Evolutionary conservation across 2,797 vertebrate species (phyloP).

Genomic region (Lepilemur septentrionalis): DNA sequence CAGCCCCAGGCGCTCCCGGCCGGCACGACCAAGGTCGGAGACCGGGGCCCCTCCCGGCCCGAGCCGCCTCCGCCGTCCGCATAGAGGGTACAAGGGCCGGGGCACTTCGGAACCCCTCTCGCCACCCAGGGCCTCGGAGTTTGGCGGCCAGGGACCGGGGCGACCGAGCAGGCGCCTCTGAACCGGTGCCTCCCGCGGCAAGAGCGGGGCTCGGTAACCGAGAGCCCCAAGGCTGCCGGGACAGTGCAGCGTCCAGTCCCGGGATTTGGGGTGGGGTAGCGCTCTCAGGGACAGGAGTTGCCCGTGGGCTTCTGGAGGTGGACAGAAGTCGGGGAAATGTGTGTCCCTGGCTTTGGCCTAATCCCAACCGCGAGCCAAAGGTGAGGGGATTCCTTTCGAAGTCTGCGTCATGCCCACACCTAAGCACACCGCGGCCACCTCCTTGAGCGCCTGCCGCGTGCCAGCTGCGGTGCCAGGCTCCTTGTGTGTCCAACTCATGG

Average conservation of each 20-base stretch:
- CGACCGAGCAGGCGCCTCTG: neutral
- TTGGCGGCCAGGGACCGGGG: neutral
- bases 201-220: neutral
- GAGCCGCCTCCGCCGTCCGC: neutral
- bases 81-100: neutral
- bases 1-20: conserved; percentile 35
- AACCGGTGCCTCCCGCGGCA: rapidly evolving
- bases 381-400: too few species aligned
- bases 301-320: neutral
- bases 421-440: neutral
- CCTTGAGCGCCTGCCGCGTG: neutral
- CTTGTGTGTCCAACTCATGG: neutral
- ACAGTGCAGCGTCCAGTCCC: conserved; percentile 79
- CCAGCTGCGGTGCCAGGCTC: neutral
- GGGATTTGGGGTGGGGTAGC: conserved; percentile 77
- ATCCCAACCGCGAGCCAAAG: neutral
- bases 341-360: neutral
- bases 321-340: neutral
- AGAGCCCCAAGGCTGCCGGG: conserved; percentile 5
- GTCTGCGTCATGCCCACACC: rapidly evolving
- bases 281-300: conserved; percentile 79
- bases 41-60: neutral
- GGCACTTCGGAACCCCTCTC: neutral
- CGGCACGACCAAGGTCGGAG: neutral
- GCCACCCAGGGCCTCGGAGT: neutral